Evolutionary conservation across 2,888 invertebrate genomes (phyloP), one percentile per base, ranked within the genome.

Genomic region (Synergus itoensis): DNA sequence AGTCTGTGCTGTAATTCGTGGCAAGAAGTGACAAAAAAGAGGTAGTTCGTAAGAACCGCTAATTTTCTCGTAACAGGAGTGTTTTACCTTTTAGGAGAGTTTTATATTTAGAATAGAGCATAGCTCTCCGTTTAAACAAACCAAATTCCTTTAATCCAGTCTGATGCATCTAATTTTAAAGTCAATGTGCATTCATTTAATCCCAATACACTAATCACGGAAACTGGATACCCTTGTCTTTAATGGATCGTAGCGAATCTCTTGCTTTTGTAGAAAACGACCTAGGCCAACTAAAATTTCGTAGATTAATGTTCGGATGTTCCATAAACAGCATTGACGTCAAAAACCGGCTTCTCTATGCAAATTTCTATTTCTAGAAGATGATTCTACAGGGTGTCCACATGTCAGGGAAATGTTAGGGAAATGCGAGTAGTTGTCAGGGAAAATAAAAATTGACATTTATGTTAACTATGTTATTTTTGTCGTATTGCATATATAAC

Each of bases 181-280:
- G 77, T 82, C 73, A 80, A 43, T 76, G n/a, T 73, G 53, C 69
- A 85, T 84, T 79, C 81, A 82, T 81, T 86, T 83, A 84, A 85
- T 84, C 83, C 81, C 79, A 80, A 81, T 73, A 79, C 65, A 63
- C 60, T 67, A 73, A 77, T 79, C 73, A 67, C 80, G 63, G 63
- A 78, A 82, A 84, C 78, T 82, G 81, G 78, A 82, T 80, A 78
- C 65, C 77, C 79, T 65, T 83, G 81, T 65, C 77, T 73, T 86
- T 85, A 84, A 86, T 76, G 82, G 84, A 83, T 64, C 57, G 45
- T 75, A n/a, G 4, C 48, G 36, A 48, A 64, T 62, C 81, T 77
- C 79, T 81, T 76, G 80, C 78, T 67, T 77, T 62, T 14, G 16
- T 14, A 16, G 16, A 16, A 14, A 48, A 48, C 16, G 14, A 48